Percentiles rank a stretch among this genome's conserved stretches.
phyloP scores from a whole-genome alignment of 2,888 invertebrate genomes.

The Archaeoteleia sp. region DNA sequence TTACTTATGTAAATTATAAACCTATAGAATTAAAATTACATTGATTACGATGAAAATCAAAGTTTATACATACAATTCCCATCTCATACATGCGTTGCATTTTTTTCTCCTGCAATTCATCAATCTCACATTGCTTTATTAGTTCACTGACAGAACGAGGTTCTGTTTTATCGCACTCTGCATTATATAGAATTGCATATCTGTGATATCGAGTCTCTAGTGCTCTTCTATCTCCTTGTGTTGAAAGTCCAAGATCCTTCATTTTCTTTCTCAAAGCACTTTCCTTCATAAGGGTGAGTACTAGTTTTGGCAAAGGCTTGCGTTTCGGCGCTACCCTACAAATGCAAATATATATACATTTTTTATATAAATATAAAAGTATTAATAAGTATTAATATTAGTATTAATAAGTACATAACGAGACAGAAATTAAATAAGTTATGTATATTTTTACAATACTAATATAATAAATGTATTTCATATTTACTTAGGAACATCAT shows the following conservation, averaged over 20 bases:
- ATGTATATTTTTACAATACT: too few species aligned
- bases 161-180: conserved; percentile 75
- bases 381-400: conserved; percentile 7
- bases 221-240: conserved; percentile 73
- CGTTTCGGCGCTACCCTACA: conserved; percentile 64
- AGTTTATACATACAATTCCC: conserved; percentile 14
- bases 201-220: conserved; percentile 71
- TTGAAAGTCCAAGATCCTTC: conserved; percentile 74
- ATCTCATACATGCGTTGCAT: conserved; percentile 42
- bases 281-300: conserved; percentile 76
- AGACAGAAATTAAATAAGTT: background rate
- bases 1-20: too few species aligned
- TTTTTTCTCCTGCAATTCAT: conserved; percentile 71
- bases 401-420: background rate
- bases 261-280: conserved; percentile 74
- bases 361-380: conserved; percentile 6
- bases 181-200: conserved; percentile 74
- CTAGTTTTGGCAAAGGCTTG: conserved; percentile 75
- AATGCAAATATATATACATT: conserved; percentile 9
- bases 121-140: conserved; percentile 72
- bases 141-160: conserved; percentile 73
- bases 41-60: too few species aligned
- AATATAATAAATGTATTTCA: too few species aligned
- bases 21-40: too few species aligned
- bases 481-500: conserved; percentile 29